Percentiles rank a stretch among this genome's conserved stretches.
Evolutionary conservation across 2,113 vertebrate genomes (phyloP).

Genomic region (Leucoraja erinaceus): DNA sequence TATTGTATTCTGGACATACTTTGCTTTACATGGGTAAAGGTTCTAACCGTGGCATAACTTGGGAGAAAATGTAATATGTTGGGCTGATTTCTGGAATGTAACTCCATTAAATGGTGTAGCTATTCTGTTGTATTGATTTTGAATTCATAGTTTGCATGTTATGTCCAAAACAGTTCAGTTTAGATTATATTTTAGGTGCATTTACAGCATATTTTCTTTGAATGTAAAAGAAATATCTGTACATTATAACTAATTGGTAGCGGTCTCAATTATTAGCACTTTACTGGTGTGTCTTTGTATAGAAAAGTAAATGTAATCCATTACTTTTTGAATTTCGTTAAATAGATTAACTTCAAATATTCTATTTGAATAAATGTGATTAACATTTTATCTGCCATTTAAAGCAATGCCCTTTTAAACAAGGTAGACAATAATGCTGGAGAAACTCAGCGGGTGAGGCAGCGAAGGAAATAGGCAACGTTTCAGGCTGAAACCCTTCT

Average conservation of each 20-base stretch:
- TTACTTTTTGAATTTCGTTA: neutral
- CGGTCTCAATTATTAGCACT: neutral
- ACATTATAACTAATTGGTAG: neutral
- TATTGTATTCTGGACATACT: neutral
- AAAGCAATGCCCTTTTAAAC: neutral
- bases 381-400: neutral
- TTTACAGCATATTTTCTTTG: neutral
- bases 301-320: neutral
- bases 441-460: no score
- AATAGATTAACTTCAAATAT: neutral
- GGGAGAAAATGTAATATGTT: neutral
- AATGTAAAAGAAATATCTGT: neutral
- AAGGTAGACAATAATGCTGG: no score
- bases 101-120: neutral
- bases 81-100: neutral
- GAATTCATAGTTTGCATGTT: conserved; percentile 4
- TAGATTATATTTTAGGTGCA: neutral
- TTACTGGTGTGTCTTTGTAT: neutral
- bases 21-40: neutral
- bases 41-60: neutral
- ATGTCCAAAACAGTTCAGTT: neutral
- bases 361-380: conserved; percentile 12
- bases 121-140: neutral
- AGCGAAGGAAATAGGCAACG: no score
- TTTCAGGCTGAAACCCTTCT: no score